phyloP scores from a whole-genome alignment of 2,888 invertebrate genomes.

The Heliconius ethilla region DNA sequence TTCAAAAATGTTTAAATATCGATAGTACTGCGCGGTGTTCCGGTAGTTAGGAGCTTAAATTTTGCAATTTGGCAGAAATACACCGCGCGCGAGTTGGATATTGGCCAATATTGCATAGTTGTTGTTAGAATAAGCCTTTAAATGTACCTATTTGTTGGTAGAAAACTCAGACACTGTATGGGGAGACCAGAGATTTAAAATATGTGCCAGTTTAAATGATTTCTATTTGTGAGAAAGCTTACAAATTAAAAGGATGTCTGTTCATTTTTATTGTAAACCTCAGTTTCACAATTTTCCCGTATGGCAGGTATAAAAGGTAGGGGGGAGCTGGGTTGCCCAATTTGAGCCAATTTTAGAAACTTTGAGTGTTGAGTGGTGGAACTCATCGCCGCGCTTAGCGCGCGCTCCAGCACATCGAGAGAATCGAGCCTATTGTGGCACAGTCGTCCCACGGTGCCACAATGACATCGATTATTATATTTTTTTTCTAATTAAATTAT shows the following conservation, averaged over 20 bases:
- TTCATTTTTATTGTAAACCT: too few relatives aligned
- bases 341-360: too few relatives aligned
- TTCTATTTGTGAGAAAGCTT: neutral
- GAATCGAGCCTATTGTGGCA: too few relatives aligned
- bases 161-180: neutral
- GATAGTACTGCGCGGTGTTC: neutral
- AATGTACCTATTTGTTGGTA: neutral
- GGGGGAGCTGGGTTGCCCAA: too few relatives aligned
- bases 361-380: too few relatives aligned
- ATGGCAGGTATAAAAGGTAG: too few relatives aligned
- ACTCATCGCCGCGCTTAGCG: too few relatives aligned
- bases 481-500: too few relatives aligned
- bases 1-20: neutral
- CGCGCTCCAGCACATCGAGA: too few relatives aligned
- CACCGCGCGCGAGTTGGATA: constrained; percentile 13
- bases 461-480: too few relatives aligned
- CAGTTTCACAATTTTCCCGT: too few relatives aligned
- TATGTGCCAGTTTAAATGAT: neutral
- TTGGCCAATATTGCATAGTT: constrained; percentile 19
- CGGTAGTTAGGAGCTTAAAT: constrained; percentile 33
- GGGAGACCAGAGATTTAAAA: neutral
- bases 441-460: too few relatives aligned
- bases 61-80: constrained; percentile 31
- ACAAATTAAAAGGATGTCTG: neutral
- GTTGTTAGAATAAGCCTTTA: constrained; percentile 18